These are phyloP conservation scores for Sepioteuthis lessoniana DNA, from an alignment of 2,888 invertebrate species.

Conservation along the genomic window DNA sequence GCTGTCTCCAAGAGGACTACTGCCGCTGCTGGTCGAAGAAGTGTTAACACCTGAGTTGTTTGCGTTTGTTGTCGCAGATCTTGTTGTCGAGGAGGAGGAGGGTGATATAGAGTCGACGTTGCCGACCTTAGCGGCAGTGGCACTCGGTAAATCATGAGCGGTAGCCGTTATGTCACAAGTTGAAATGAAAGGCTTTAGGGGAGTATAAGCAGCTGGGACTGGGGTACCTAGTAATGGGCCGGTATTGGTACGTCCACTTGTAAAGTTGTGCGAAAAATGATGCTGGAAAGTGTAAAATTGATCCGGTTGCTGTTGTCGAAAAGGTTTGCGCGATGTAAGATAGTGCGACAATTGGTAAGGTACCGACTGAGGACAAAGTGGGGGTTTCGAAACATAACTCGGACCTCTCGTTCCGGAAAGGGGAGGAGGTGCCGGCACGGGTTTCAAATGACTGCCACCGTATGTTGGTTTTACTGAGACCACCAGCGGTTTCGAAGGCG, in stretches of 20 bases:
- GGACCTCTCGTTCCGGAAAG: background rate
- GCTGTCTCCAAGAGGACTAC: background rate
- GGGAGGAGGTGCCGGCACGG: background rate
- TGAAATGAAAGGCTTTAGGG: constrained; percentile 7
- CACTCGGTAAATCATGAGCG: background rate
- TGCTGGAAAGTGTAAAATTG: background rate
- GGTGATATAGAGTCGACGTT: background rate
- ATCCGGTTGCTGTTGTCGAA: background rate
- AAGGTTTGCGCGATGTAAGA: background rate
- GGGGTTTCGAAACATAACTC: background rate
- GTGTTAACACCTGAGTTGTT: constrained; percentile 12
- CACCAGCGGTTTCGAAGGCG: background rate
- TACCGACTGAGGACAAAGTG: background rate
- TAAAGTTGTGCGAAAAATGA: background rate
- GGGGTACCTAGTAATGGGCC: constrained; percentile 41
- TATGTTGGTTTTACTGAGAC: background rate
- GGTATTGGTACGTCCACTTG: background rate
- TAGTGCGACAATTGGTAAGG: constrained; percentile 41
- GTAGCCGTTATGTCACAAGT: constrained; percentile 10
- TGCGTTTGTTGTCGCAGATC: background rate
- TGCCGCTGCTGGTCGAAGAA: background rate
- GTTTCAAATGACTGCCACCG: background rate
- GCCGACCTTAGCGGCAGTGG: constrained; percentile 33
- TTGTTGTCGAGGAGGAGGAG: background rate
- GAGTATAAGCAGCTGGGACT: background rate